Conservation (phyloP, 2,797 vertebrate species). For the Epinephelus coioides region DNA sequence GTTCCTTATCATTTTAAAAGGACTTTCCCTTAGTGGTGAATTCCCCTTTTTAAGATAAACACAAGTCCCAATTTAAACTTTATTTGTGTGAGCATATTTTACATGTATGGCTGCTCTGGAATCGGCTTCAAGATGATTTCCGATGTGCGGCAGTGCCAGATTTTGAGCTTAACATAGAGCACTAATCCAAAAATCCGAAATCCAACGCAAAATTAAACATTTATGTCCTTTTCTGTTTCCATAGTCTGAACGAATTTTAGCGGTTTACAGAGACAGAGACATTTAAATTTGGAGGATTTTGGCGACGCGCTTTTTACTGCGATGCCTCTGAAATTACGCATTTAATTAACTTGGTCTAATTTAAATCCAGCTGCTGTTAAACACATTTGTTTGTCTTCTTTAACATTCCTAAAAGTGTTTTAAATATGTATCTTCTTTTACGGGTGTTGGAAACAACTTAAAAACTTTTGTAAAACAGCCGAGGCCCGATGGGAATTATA, state of each 20-base stretch:
- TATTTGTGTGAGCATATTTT: background rate
- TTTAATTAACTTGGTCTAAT: background rate
- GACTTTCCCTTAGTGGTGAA: background rate
- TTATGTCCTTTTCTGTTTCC: background rate
- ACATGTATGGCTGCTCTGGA: background rate
- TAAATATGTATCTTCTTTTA: background rate
- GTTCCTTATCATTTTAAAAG: background rate
- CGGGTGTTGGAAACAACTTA: background rate
- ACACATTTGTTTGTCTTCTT: background rate
- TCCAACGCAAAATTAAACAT: background rate
- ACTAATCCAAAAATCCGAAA: constrained; percentile 9
- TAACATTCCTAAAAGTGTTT: background rate
- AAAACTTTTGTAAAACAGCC: constrained; percentile 21
- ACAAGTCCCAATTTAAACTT: background rate
- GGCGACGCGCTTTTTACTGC: background rate
- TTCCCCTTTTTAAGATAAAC: background rate
- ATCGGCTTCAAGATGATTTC: constrained; percentile 16
- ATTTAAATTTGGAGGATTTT: background rate
- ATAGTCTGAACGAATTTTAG: background rate
- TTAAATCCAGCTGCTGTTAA: background rate
- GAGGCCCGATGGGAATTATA: constrained; percentile 31
- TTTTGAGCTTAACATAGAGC: constrained; percentile 16
- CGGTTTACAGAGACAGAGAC: background rate
- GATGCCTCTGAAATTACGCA: background rate
- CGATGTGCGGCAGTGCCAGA: constrained; percentile 2